Percentiles rank a stretch among this genome's conserved stretches.
Evolutionary conservation across 2,113 vertebrate genomes (phyloP).

Genomic region (Ciconia maguari): DNA sequence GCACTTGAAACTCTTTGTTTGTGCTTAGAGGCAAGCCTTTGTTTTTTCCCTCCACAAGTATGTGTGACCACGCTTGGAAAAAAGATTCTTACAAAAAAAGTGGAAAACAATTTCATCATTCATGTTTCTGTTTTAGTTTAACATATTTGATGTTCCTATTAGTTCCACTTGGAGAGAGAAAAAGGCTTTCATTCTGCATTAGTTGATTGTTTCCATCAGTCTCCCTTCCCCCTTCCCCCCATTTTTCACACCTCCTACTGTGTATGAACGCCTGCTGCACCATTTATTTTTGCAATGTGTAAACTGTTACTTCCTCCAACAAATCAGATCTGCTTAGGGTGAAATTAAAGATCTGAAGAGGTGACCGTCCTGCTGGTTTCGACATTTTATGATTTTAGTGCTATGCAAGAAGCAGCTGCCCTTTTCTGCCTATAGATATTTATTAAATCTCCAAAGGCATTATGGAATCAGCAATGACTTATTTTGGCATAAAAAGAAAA

Average conservation of each 20-base stretch:
- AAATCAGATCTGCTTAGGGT: constrained; percentile 57
- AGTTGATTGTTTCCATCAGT: constrained; percentile 66
- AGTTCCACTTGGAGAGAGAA: constrained; percentile 51
- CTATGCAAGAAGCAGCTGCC: neutral
- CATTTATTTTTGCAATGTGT: constrained; percentile 63
- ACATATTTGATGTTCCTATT: constrained; percentile 55
- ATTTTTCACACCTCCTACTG: constrained; percentile 72
- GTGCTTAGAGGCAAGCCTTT: neutral
- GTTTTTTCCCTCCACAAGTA: neutral
- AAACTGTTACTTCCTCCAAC: constrained; percentile 70
- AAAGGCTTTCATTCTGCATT: constrained; percentile 57
- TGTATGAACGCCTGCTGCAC: constrained; percentile 40
- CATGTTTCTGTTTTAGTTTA: constrained; percentile 52
- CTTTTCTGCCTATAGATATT: constrained; percentile 7
- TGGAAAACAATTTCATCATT: neutral
- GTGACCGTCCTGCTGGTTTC: constrained; percentile 23
- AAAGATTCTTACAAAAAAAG: neutral
- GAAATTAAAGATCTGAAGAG: constrained; percentile 52
- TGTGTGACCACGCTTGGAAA: neutral
- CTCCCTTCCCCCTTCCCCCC: neutral
- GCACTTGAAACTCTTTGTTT: neutral
- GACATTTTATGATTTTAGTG: constrained; percentile 33
- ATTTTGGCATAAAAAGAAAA: constrained; percentile 26
- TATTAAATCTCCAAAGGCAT: constrained; percentile 9
- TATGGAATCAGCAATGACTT: constrained; percentile 34